Conservation (phyloP, 2,113 vertebrate genomes). For the Melozone crissalis region DNA sequence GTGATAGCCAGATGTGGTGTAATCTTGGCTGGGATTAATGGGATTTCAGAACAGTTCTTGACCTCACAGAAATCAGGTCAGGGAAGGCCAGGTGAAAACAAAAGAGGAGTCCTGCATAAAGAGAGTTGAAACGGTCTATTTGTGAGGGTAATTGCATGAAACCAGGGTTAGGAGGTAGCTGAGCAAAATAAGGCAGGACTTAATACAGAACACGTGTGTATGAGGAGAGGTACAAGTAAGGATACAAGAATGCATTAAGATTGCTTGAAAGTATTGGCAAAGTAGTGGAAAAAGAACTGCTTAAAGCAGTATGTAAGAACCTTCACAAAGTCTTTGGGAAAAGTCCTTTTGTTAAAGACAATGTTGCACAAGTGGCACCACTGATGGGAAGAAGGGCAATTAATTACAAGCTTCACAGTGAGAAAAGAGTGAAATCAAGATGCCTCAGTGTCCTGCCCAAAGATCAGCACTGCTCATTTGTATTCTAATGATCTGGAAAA, state of each 20-base stretch:
- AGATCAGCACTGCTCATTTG: background rate
- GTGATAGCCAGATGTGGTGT: slow-evolving; percentile 10
- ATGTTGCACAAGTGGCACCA: background rate
- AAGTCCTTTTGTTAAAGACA: background rate
- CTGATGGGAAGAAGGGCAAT: background rate
- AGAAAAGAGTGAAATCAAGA: background rate
- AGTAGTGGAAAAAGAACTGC: background rate
- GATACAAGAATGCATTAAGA: slow-evolving; percentile 9
- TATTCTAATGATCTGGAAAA: slow-evolving; percentile 29
- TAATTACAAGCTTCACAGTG: background rate
- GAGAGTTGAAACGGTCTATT: slow-evolving; percentile 29
- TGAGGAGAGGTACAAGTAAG: background rate
- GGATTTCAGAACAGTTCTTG: slow-evolving; percentile 28
- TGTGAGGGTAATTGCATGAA: slow-evolving; percentile 53
- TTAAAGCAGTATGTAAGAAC: background rate
- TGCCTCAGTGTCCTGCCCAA: background rate
- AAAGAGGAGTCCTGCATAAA: slow-evolving; percentile 22
- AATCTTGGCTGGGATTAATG: slow-evolving; percentile 31
- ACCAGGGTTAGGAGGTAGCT: slow-evolving; percentile 20
- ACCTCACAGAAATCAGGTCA: slow-evolving; percentile 29
- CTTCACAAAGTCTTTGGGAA: background rate
- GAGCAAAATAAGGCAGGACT: background rate
- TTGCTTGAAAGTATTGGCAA: background rate
- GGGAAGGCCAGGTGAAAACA: slow-evolving; percentile 45
- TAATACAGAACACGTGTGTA: slow-evolving; percentile 35